These are phyloP conservation scores for Pangasius mekongensis DNA, from an alignment of 2,797 vertebrate species.

Conservation along the genomic window DNA sequence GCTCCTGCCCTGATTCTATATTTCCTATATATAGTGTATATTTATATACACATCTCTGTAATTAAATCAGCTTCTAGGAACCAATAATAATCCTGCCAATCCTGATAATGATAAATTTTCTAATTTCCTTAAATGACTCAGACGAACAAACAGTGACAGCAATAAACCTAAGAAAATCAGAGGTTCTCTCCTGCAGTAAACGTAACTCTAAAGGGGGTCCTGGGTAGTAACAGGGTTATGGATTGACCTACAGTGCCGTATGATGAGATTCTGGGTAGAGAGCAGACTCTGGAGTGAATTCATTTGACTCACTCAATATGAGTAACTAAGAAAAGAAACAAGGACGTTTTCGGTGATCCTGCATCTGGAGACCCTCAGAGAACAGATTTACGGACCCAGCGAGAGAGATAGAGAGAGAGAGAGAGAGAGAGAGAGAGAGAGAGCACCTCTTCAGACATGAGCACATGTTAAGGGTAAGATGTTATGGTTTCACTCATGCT, in stretches of 20 bases:
- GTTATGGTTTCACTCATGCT: slow-evolving; percentile 36
- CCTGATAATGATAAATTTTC: not conserved
- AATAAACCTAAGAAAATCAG: slow-evolving; percentile 72
- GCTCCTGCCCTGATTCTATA: not conserved
- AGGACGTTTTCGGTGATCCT: not conserved
- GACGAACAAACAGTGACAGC: slow-evolving; percentile 67
- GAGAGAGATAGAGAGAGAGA: not conserved
- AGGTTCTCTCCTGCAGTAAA: slow-evolving; percentile 26
- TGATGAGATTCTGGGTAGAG: not conserved
- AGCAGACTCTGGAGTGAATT: not conserved
- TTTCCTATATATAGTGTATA: not conserved
- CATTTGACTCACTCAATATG: not conserved
- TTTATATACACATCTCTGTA: not conserved
- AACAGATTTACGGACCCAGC: slow-evolving; percentile 20
- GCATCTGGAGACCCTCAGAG: slow-evolving; percentile 14
- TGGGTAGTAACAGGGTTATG: slow-evolving; percentile 9
- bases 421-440: not conserved
- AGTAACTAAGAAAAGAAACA: not conserved
- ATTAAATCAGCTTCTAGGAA: not conserved
- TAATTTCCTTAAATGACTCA: not conserved
- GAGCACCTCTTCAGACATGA: slow-evolving; percentile 3
- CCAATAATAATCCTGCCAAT: not conserved
- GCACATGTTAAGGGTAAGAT: slow-evolving; percentile 1
- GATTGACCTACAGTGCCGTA: not conserved
- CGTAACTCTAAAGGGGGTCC: slow-evolving; percentile 20